Evolutionary conservation across 1,140 invertebrate species (phyloP).

Genomic region (Aphelenchoides avenae): DNA sequence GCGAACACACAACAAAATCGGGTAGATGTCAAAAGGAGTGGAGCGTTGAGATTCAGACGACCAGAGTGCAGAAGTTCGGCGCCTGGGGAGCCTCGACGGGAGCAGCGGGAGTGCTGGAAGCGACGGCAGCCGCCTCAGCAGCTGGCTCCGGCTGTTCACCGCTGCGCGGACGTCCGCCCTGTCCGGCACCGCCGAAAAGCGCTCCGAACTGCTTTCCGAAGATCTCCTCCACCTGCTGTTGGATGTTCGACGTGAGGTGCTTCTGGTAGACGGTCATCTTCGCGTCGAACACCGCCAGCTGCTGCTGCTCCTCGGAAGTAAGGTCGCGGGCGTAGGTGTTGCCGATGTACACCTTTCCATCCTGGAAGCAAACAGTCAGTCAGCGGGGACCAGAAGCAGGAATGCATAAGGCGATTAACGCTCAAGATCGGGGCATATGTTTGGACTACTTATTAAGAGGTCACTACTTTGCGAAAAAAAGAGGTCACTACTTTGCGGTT

Average conservation of each 20-base stretch:
- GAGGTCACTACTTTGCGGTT: conserved; percentile 1
- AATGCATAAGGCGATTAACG: no score
- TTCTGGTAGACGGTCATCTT: conserved; percentile 44
- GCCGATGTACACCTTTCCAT: conserved; percentile 54
- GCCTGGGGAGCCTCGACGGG: conserved; percentile 40
- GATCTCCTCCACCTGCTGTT: conserved; percentile 30
- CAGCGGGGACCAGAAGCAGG: no score
- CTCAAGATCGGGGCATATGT: no score
- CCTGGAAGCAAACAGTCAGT: conserved; percentile 48
- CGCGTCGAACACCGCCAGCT: conserved; percentile 44
- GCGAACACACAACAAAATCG: no score
- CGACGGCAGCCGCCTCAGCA: neutral
- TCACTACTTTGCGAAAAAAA: conserved; percentile 1
- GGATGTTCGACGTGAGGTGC: conserved; percentile 25
- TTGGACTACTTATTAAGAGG: no score
- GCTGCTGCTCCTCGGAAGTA: conserved; percentile 39
- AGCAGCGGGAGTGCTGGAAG: neutral
- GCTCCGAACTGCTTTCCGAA: conserved; percentile 38
- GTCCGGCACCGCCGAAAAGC: conserved; percentile 19
- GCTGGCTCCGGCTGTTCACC: conserved; percentile 1
- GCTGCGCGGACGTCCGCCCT: conserved; percentile 15
- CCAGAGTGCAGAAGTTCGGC: conserved; percentile 42
- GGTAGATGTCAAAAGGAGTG: no score
- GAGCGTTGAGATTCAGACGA: conserved; percentile 35
- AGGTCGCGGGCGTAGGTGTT: conserved; percentile 50